Percentiles rank a stretch among this genome's conserved stretches.
Evolutionary conservation across 2,888 invertebrate genomes (phyloP).

Genomic region (Cantharis lateralis): DNA sequence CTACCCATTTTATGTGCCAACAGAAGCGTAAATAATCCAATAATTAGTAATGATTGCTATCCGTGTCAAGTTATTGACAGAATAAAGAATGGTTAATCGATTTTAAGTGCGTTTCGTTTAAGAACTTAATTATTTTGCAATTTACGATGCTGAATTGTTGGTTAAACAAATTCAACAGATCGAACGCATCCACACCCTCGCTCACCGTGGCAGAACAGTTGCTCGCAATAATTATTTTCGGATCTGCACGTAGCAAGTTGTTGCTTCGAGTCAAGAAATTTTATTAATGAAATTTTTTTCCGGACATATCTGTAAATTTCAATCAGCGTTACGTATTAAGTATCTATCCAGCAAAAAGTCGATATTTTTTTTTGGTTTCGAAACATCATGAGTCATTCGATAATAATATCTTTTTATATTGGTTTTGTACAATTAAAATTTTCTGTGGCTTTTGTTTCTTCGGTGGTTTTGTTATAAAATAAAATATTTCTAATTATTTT

Average conservation of each 20-base stretch:
- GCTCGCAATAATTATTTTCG: background rate
- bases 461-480: constrained; percentile 20
- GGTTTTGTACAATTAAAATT: constrained; percentile 28
- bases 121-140: background rate
- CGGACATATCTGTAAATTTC: constrained; percentile 5
- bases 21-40: background rate
- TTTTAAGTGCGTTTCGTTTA: background rate
- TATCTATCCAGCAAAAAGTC: constrained; percentile 7
- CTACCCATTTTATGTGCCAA: background rate
- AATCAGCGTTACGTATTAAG: constrained; percentile 20
- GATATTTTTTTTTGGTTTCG: constrained; percentile 13
- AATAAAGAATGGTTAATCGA: background rate
- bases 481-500: constrained; percentile 31
- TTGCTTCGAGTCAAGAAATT: background rate
- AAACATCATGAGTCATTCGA: constrained; percentile 27
- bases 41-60: background rate
- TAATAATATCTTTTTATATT: constrained; percentile 26
- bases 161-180: background rate
- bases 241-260: background rate
- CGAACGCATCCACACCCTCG: background rate
- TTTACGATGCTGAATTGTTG: background rate
- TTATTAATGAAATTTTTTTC: background rate
- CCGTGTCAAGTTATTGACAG: background rate
- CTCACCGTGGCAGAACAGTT: background rate
- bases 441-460: constrained; percentile 28